These are phyloP conservation scores for Colistium nudipinnis DNA, from an alignment of 2,113 vertebrate genomes.

Conservation along the genomic window DNA sequence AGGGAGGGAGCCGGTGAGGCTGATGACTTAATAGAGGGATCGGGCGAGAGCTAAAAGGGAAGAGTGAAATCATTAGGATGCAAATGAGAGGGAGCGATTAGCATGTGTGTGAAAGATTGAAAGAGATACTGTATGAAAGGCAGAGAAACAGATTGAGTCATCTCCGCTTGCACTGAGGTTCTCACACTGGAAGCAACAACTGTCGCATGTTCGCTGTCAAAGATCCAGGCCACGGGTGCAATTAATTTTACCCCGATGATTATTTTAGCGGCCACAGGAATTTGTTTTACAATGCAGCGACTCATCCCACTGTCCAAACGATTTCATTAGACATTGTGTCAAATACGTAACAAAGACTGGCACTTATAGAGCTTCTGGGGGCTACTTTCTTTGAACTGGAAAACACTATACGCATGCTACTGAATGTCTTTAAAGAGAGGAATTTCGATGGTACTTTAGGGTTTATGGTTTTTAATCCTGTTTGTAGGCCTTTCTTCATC, in stretches of 20 bases:
- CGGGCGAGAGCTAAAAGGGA: conserved; percentile 63
- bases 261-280: conserved; percentile 50
- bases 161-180: conserved; percentile 53
- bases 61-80: conserved; percentile 88
- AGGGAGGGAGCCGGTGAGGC: conserved; percentile 44
- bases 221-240: conserved; percentile 52
- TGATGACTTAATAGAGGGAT: conserved; percentile 70
- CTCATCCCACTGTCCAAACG: conserved; percentile 34
- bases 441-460: too few species aligned
- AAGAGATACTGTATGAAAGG: conserved; percentile 77
- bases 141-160: conserved; percentile 59
- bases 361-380: background rate
- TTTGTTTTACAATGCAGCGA: conserved; percentile 57
- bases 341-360: background rate
- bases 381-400: too few species aligned
- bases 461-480: too few species aligned
- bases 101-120: conserved; percentile 75
- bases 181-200: conserved; percentile 59
- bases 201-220: conserved; percentile 65
- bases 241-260: conserved; percentile 70
- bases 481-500: too few species aligned
- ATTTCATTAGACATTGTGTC: conserved; percentile 33
- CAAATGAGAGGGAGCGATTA: conserved; percentile 88
- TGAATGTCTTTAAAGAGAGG: too few species aligned
- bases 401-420: too few species aligned